phyloP scores from a whole-genome alignment of 2,888 invertebrate genomes.

The Amphimallon solstitiale region DNA sequence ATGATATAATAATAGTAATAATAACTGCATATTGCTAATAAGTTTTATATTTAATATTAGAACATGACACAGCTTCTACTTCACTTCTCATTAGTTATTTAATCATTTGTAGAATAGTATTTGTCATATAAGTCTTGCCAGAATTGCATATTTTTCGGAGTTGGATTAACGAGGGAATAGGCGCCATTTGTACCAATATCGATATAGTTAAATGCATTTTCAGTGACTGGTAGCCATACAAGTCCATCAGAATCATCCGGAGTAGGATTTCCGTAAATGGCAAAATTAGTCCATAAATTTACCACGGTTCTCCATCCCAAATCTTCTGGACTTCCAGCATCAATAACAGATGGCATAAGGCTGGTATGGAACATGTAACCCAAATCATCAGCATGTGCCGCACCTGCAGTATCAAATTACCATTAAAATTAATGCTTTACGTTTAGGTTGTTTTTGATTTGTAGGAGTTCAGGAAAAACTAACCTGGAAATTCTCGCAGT shows the following conservation, averaged over 20 bases:
- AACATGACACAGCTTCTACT: too few species aligned
- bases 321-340: slow-evolving; percentile 18
- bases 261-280: slow-evolving; percentile 29
- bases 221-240: slow-evolving; percentile 13
- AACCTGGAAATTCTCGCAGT: not conserved
- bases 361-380: slow-evolving; percentile 10
- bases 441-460: not conserved
- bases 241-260: not conserved
- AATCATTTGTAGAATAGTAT: slow-evolving; percentile 2
- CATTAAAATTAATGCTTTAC: too few species aligned
- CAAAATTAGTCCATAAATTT: slow-evolving; percentile 37
- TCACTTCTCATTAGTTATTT: too few species aligned
- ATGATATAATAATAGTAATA: too few species aligned
- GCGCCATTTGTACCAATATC: slow-evolving; percentile 10
- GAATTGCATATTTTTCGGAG: slow-evolving; percentile 1
- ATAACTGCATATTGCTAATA: too few species aligned
- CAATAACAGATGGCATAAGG: not conserved
- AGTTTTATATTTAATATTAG: too few species aligned
- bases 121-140: slow-evolving; percentile 22
- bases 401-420: slow-evolving; percentile 4
- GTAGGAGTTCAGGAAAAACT: not conserved
- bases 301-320: slow-evolving; percentile 9
- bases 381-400: slow-evolving; percentile 25
- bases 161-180: not conserved
- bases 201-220: slow-evolving; percentile 17